phyloP scores from a whole-genome alignment of 2,113 vertebrate genomes.

The Cisticola juncidis region DNA sequence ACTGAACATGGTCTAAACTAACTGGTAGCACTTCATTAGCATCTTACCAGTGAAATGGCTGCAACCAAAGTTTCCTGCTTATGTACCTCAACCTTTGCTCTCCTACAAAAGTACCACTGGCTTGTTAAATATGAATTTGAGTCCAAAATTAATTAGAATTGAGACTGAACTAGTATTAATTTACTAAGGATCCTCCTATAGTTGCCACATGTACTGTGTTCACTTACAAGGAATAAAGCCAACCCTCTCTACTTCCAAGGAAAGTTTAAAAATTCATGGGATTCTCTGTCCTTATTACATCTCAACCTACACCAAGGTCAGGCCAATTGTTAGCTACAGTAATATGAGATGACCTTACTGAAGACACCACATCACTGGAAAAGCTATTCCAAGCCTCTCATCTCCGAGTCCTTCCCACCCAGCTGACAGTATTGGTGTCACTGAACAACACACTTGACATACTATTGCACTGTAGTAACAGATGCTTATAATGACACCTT shows the following conservation, averaged over 20 bases:
- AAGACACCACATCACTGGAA: background rate
- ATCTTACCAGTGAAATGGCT: background rate
- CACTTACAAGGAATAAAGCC: background rate
- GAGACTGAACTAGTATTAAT: background rate
- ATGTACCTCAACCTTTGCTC: background rate
- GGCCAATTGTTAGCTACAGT: background rate
- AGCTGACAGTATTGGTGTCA: background rate
- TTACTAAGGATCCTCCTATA: background rate
- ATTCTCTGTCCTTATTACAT: background rate
- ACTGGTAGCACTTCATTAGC: background rate
- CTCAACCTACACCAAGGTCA: background rate
- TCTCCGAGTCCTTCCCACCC: background rate
- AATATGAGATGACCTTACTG: fast-evolving
- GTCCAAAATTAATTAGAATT: background rate
- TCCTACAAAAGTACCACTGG: background rate
- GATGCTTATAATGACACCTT: background rate
- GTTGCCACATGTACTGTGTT: background rate
- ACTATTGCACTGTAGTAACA: background rate
- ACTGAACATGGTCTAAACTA: background rate
- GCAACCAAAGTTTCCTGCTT: background rate
- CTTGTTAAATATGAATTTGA: background rate
- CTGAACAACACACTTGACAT: background rate
- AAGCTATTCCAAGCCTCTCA: background rate
- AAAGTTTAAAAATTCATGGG: background rate
- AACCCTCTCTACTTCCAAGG: background rate